Evolutionary conservation across 2,888 invertebrate genomes (phyloP).

Genomic region (Apamea epomidion): DNA sequence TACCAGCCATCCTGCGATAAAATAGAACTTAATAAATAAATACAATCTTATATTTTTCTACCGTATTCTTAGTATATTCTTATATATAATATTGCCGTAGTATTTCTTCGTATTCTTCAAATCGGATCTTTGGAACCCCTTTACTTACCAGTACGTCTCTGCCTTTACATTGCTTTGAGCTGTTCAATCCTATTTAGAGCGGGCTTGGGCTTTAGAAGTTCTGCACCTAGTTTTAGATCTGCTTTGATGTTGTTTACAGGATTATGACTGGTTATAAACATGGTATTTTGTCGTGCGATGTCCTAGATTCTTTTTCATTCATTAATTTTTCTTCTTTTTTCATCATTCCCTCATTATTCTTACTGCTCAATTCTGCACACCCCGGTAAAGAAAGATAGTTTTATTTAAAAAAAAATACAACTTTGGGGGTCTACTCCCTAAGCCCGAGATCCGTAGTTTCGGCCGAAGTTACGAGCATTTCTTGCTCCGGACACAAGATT

Average conservation of each 20-base stretch:
- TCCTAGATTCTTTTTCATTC: neutral
- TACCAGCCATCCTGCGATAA: too few relatives aligned
- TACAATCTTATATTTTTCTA: neutral
- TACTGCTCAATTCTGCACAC: neutral
- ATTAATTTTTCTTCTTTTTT: neutral
- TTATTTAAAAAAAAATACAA: neutral
- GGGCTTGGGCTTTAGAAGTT: neutral
- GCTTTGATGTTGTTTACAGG: conserved; percentile 18
- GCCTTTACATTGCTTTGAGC: conserved; percentile 24
- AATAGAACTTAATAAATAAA: neutral
- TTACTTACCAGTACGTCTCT: conserved; percentile 1
- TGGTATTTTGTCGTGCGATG: too few relatives aligned
- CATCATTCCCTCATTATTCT: neutral
- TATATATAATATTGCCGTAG: neutral
- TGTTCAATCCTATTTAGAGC: conserved; percentile 18
- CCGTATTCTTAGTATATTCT: too few relatives aligned
- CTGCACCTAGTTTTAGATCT: conserved; percentile 15
- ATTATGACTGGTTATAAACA: neutral
- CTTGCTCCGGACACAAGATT: neutral
- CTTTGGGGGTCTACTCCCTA: too few relatives aligned
- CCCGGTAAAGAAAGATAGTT: neutral
- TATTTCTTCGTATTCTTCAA: conserved; percentile 20
- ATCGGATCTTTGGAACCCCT: conserved; percentile 18
- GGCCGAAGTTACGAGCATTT: neutral
- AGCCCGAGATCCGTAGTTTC: too few relatives aligned